Percentiles rank a stretch among this genome's conserved stretches.
Evolutionary conservation across 1,140 invertebrate genomes (phyloP).

Genomic region (Arion vulgaris): DNA sequence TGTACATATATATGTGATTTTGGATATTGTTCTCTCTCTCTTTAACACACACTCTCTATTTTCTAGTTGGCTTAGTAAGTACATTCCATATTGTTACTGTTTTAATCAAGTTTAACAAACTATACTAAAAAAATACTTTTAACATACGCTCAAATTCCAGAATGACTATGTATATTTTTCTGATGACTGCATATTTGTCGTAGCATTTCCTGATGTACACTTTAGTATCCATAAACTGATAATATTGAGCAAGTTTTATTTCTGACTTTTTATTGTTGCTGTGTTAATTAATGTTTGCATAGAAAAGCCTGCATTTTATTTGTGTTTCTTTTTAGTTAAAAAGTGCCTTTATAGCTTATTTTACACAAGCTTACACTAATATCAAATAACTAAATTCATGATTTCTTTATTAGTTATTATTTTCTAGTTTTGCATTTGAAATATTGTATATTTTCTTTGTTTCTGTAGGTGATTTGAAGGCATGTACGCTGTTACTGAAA

Average conservation of each 20-base stretch:
- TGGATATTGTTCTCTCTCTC: background rate
- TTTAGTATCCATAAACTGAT: background rate
- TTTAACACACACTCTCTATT: background rate
- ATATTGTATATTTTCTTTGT: too few species aligned
- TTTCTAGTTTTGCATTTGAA: too few species aligned
- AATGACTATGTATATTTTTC: background rate
- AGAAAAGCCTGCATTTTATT: background rate
- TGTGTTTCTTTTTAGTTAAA: background rate
- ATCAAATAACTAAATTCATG: background rate
- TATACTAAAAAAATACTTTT: background rate
- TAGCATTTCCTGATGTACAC: background rate
- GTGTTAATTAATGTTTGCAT: background rate
- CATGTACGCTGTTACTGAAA: too few species aligned
- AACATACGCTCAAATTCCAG: background rate
- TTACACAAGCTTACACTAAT: background rate
- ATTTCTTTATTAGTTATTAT: too few species aligned
- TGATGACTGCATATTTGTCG: background rate
- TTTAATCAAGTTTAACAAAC: background rate
- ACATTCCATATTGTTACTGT: background rate
- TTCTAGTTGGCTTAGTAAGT: background rate
- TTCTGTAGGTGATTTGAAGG: too few species aligned
- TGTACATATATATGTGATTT: background rate
- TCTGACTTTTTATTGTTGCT: background rate
- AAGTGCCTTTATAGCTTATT: constrained; percentile 9
- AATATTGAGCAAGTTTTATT: background rate